These are phyloP conservation scores for Apodemus sylvaticus DNA, from an alignment of 2,113 vertebrate species.

Conservation along the genomic window DNA sequence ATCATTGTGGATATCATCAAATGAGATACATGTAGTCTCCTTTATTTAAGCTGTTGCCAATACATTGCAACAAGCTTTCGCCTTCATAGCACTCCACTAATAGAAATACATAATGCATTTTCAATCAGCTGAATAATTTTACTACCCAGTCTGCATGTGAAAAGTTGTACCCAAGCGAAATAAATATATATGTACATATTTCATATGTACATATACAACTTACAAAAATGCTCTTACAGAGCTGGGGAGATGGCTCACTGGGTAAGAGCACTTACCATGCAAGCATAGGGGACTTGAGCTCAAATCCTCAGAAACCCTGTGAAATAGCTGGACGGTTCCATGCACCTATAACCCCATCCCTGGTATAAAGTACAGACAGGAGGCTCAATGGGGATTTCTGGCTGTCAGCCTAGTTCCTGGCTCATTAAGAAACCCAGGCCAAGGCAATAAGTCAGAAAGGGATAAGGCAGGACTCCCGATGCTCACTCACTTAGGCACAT, in stretches of 20 bases:
- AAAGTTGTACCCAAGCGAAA: neutral
- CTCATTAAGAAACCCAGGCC: too few species aligned
- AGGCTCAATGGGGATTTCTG: neutral
- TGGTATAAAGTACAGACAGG: neutral
- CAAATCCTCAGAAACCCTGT: neutral
- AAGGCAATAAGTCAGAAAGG: neutral
- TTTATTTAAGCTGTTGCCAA: neutral
- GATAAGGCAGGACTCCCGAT: too few species aligned
- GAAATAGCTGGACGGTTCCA: neutral
- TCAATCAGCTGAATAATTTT: neutral
- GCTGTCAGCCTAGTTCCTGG: too few species aligned
- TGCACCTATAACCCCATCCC: neutral
- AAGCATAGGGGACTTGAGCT: neutral
- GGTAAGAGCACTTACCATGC: neutral
- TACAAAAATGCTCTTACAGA: neutral
- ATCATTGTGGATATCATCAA: neutral
- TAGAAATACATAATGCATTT: slow-evolving; percentile 38
- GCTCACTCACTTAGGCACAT: neutral
- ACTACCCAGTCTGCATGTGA: neutral
- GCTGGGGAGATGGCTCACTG: neutral
- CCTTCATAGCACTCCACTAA: neutral
- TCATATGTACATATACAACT: neutral
- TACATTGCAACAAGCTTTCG: neutral
- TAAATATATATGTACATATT: neutral
- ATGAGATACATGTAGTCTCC: neutral